phyloP scores from a whole-genome alignment of 2,113 vertebrate species.

The Drymodes brunneopygia region DNA sequence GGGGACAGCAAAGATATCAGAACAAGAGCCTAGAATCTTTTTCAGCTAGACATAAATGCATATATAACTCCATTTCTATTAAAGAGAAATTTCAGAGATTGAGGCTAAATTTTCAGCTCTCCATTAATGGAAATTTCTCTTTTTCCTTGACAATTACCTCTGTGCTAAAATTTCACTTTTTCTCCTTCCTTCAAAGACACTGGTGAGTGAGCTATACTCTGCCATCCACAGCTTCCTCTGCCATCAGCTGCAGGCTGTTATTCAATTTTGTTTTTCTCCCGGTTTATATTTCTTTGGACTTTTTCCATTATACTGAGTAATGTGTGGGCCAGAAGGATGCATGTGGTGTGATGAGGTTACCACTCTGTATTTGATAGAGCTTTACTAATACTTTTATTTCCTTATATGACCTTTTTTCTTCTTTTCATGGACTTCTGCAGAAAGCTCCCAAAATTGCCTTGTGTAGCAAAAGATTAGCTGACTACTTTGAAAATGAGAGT shows the following conservation, averaged over 20 bases:
- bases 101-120: not conserved
- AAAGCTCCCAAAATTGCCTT: not conserved
- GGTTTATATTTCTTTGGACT: not conserved
- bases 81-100: not conserved
- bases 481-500: not conserved
- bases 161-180: not conserved
- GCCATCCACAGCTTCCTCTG: not conserved
- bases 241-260: not conserved
- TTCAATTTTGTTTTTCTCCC: not conserved
- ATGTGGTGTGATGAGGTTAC: not conserved
- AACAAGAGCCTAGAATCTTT: not conserved
- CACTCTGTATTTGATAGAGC: not conserved
- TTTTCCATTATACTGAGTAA: conserved; percentile 22
- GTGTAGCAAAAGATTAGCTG: not conserved
- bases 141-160: conserved; percentile 1
- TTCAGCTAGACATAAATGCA: not conserved
- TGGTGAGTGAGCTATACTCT: not conserved
- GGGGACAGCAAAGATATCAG: not conserved
- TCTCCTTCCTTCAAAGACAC: not conserved
- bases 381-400: not conserved
- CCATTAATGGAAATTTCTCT: not conserved
- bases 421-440: not conserved
- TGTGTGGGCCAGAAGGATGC: not conserved
- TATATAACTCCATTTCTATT: not conserved
- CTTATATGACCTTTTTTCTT: not conserved